A percentile compares a stretch with the other conserved stretches of the same genome.
These are phyloP conservation scores for Yponomeuta evonymella DNA, from an alignment of 2,888 invertebrate genomes.

Conservation along the genomic window DNA sequence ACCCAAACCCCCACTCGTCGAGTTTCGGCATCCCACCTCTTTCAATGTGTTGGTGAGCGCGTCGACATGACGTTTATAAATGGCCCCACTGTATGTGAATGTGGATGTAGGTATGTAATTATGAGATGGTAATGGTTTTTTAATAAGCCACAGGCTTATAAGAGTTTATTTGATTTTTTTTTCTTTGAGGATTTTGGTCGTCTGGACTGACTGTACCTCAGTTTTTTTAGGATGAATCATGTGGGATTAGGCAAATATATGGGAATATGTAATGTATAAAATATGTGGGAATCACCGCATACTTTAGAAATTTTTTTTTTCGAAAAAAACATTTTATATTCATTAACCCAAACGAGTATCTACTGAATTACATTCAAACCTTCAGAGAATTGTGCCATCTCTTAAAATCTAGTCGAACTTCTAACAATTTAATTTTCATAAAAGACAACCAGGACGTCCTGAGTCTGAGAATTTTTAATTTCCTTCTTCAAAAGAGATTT, in stretches of 20 bases:
- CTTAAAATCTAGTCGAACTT: background rate
- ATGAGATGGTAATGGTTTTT: slow-evolving; percentile 68
- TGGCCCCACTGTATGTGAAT: slow-evolving; percentile 58
- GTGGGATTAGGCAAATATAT: background rate
- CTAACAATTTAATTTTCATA: background rate
- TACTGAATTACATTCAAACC: no score
- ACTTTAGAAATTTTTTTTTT: no score
- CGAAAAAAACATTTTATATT: no score
- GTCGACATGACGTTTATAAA: slow-evolving; percentile 56
- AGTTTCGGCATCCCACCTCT: slow-evolving; percentile 19
- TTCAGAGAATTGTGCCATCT: background rate
- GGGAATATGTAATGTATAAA: no score
- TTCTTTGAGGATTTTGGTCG: background rate
- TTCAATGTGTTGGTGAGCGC: slow-evolving; percentile 40
- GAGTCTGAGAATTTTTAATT: background rate
- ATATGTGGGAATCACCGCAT: background rate
- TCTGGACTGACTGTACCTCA: background rate
- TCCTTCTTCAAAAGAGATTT: slow-evolving; percentile 12
- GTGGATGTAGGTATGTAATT: slow-evolving; percentile 69
- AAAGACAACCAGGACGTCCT: background rate
- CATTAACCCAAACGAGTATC: no score
- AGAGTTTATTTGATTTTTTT: slow-evolving; percentile 22
- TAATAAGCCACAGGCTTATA: slow-evolving; percentile 61
- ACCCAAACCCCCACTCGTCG: slow-evolving; percentile 21
- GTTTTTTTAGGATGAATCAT: background rate